Conservation (phyloP, 2,888 invertebrate species). For the Andrena bucephala region DNA sequence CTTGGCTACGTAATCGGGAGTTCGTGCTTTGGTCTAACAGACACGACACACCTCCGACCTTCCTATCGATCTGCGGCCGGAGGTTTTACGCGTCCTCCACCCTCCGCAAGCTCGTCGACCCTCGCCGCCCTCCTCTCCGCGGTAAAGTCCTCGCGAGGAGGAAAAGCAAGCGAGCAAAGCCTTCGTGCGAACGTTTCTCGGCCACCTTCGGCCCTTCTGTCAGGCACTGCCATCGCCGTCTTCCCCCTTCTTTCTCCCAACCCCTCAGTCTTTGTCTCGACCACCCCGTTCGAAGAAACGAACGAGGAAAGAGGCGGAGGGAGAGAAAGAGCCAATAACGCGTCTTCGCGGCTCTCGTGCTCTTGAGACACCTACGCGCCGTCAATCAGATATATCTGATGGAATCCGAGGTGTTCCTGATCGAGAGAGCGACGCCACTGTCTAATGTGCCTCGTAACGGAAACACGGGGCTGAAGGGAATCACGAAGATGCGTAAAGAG, state of each 20-base stretch:
- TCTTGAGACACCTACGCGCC: constrained; percentile 48
- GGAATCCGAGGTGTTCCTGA: constrained; percentile 44
- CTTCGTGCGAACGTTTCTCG: constrained; percentile 70
- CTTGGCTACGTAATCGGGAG: constrained; percentile 68
- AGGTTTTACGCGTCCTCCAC: constrained; percentile 82
- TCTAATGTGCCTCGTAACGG: background rate
- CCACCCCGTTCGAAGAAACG: constrained; percentile 44
- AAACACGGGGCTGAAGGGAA: background rate
- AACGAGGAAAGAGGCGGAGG: background rate
- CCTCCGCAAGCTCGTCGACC: constrained; percentile 69
- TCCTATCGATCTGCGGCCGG: constrained; percentile 83
- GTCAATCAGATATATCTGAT: constrained; percentile 51
- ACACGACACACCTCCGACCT: constrained; percentile 83
- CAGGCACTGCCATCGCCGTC: constrained; percentile 11
- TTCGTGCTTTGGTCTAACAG: constrained; percentile 78
- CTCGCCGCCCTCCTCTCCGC: constrained; percentile 42
- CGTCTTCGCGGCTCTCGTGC: constrained; percentile 66
- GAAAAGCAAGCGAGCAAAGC: constrained; percentile 69
- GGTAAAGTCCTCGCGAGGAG: constrained; percentile 71
- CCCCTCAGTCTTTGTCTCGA: constrained; percentile 26
- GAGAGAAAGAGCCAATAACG: constrained; percentile 65
- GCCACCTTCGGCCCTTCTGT: constrained; percentile 54
- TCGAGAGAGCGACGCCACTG: constrained; percentile 10
- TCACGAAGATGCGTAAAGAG: too few species aligned
- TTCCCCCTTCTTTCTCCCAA: constrained; percentile 1